These are phyloP conservation scores for Columba guinea DNA, from an alignment of 2,797 vertebrate species.

Conservation along the genomic window DNA sequence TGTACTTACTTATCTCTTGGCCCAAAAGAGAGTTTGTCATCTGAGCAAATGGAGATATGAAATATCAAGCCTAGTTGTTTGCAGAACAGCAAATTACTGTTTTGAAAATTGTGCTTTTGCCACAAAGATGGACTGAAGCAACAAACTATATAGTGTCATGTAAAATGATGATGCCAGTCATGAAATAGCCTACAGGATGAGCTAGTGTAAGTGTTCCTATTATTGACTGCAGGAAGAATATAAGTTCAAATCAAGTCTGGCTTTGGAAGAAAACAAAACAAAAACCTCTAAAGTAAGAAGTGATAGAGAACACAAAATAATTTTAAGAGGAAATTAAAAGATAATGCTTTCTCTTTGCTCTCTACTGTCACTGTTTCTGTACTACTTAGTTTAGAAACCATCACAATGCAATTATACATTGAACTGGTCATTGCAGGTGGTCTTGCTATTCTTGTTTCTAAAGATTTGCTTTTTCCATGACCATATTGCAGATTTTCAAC, in stretches of 20 bases:
- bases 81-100: background rate
- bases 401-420: background rate
- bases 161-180: background rate
- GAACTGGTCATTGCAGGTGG: background rate
- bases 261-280: background rate
- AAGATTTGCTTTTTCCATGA: slow-evolving; percentile 6
- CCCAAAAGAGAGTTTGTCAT: background rate
- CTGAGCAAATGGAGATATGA: background rate
- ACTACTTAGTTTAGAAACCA: background rate
- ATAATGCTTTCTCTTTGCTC: background rate
- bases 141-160: background rate
- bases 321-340: background rate
- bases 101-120: background rate
- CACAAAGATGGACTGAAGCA: background rate
- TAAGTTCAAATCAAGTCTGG: background rate
- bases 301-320: background rate
- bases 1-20: background rate
- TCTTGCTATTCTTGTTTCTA: background rate
- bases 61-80: background rate
- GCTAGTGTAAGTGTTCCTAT: background rate
- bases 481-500: slow-evolving; percentile 8
- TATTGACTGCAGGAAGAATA: background rate
- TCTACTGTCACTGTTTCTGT: background rate
- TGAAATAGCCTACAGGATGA: background rate
- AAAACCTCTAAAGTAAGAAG: background rate